A percentile compares a stretch with the other conserved stretches of the same genome.
Evolutionary conservation across 2,888 invertebrate species (phyloP).

Genomic region (Melieria crassipennis): DNA sequence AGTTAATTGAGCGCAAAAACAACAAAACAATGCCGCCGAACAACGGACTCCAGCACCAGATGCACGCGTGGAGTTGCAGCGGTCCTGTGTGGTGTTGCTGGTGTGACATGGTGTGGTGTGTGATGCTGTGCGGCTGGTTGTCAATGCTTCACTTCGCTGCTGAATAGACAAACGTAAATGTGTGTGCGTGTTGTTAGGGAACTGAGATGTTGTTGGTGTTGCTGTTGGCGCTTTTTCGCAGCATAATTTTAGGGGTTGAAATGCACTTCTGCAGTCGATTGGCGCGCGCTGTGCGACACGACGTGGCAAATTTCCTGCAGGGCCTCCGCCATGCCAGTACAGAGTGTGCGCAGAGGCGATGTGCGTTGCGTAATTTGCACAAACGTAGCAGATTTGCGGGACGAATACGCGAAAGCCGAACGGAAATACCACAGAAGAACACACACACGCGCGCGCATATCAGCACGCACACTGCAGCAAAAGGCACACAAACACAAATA

Average conservation of each 20-base stretch:
- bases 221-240: neutral
- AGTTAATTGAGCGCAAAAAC: too few relatives aligned
- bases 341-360: constrained; percentile 48
- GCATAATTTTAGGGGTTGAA: constrained; percentile 40
- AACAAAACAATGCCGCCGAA: too few relatives aligned
- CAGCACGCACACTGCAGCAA: too few relatives aligned
- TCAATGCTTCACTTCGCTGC: neutral
- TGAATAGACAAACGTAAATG: neutral
- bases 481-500: neutral
- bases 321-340: constrained; percentile 37
- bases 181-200: neutral
- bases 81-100: too few relatives aligned
- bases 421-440: constrained; percentile 31
- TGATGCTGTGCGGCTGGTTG: too few relatives aligned
- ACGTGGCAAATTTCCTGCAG: constrained; percentile 38
- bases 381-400: constrained; percentile 40
- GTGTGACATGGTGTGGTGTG: too few relatives aligned
- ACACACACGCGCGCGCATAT: constrained; percentile 10
- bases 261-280: constrained; percentile 39
- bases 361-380: constrained; percentile 48
- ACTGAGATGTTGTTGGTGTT: neutral
- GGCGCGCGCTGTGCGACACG: constrained; percentile 24
- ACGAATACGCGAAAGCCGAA: constrained; percentile 14
- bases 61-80: too few relatives aligned
- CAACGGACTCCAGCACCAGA: too few relatives aligned